Base-by-base conservation (phyloP, 1,140 invertebrate species). In the Acromyrmex echinatior region DNA sequence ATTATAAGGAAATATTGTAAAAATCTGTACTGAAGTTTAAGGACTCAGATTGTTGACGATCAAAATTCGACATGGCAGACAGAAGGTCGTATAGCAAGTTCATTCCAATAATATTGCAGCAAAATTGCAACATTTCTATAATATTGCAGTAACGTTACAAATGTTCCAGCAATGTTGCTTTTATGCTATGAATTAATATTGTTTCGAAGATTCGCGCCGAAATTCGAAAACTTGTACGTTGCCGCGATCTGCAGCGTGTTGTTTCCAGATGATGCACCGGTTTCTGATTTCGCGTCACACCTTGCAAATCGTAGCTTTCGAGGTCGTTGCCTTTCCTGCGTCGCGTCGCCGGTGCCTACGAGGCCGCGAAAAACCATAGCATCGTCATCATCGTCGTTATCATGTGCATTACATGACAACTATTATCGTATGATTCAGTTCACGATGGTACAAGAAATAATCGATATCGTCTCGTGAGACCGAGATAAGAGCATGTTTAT, bases 291-390 rank as follows among this genome's bases (percentile, higher is more conserved):
- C 90, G 87, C 90, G 91, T 92, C 88, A 91, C 73, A 87, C 74
- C 82, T 91, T 91, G 90, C 87, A 93, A 94, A 94, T 94, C 90
- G 80, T 86, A 85, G 87, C 92, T 92, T 45, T 79, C 92, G 93
- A 94, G 93, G 92, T 95, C 93, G 91, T 94, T 95, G 93, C 91
- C 94, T 94, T 93, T 92, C 92, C 91, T 91, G 91, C 90, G 89
- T 87, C 85, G 84, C 92, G 91, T 86, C 88, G 65, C 31, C 68
- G 86, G 91, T 92, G 92, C 87, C 86, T 91, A 93, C 91, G 86
- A 86, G 86, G 74, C 86, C 80, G 78, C 53, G 70, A 51, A 86
- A 82, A 78, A 80, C 68, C 66, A 6, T 28, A 21, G 45, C 28
- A 18, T 74, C 53, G 10, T 58, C 71, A 2, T 90, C 53, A 2